Conservation (phyloP, 2,113 vertebrate genomes). For the Aleadryas rufinucha region DNA sequence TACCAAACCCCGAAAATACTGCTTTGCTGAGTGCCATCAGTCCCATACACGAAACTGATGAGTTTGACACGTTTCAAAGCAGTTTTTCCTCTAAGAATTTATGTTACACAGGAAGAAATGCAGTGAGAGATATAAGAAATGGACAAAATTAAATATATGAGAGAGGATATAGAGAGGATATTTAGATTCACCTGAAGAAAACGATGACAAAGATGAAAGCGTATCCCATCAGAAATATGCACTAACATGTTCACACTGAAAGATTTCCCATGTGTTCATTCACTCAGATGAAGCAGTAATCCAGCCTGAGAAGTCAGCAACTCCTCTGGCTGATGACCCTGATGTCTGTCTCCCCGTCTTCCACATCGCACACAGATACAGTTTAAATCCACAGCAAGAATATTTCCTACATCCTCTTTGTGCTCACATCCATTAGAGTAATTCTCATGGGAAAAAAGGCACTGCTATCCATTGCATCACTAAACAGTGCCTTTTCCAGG, state of each 20-base stretch:
- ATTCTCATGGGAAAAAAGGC: neutral
- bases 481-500: neutral
- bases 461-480: neutral
- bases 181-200: neutral
- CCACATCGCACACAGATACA: neutral
- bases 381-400: neutral
- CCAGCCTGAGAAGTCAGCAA: neutral
- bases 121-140: neutral
- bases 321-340: neutral
- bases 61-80: neutral
- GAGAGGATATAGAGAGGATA: neutral
- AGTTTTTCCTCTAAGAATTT: neutral
- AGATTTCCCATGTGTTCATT: neutral
- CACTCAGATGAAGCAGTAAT: neutral
- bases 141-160: neutral
- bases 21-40: neutral
- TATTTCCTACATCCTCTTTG: neutral
- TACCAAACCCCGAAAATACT: neutral
- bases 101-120: neutral
- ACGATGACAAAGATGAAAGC: neutral
- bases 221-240: neutral
- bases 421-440: neutral
- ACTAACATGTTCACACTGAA: neutral
- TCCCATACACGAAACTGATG: neutral
- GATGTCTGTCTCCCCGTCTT: neutral